These are phyloP conservation scores for Lampropteryx suffumata DNA, from an alignment of 2,888 invertebrate species.

Conservation along the genomic window DNA sequence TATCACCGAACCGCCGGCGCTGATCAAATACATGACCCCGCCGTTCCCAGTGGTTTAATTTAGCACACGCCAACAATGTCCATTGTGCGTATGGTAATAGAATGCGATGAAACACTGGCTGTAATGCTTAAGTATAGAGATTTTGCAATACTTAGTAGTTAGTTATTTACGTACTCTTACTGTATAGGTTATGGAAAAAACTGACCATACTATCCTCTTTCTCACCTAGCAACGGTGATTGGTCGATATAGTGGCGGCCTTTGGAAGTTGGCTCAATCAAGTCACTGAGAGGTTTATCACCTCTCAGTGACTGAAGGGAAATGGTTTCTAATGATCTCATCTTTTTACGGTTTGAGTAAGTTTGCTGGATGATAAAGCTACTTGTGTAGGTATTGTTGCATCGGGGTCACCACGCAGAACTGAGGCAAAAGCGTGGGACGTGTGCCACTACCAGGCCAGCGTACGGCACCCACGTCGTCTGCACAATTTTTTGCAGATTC, in stretches of 20 bases:
- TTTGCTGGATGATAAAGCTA: too few relatives aligned
- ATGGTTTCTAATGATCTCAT: too few relatives aligned
- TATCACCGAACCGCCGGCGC: background rate
- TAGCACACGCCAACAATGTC: conserved; percentile 34
- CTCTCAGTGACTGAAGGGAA: too few relatives aligned
- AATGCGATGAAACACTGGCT: conserved; percentile 21
- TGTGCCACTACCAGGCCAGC: conserved; percentile 49
- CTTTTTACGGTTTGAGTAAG: too few relatives aligned
- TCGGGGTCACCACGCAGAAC: conserved; percentile 54
- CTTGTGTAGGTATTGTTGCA: conserved; percentile 29
- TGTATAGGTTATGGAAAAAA: too few relatives aligned
- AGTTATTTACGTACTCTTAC: too few relatives aligned
- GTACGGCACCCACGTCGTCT: conserved; percentile 41
- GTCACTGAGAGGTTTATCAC: too few relatives aligned
- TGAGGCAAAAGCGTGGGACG: conserved; percentile 64
- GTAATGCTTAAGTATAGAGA: conserved; percentile 3
- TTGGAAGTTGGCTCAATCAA: too few relatives aligned
- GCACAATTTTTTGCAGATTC: conserved; percentile 44
- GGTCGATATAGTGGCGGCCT: too few relatives aligned
- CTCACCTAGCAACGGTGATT: too few relatives aligned
- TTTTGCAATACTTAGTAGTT: conserved; percentile 5
- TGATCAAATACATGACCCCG: conserved; percentile 23
- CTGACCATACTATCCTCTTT: too few relatives aligned
- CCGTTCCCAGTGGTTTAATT: conserved; percentile 35
- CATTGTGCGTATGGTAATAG: conserved; percentile 32